Conservation (phyloP, 2,797 vertebrate species). For the Aeoliscus strigatus region DNA sequence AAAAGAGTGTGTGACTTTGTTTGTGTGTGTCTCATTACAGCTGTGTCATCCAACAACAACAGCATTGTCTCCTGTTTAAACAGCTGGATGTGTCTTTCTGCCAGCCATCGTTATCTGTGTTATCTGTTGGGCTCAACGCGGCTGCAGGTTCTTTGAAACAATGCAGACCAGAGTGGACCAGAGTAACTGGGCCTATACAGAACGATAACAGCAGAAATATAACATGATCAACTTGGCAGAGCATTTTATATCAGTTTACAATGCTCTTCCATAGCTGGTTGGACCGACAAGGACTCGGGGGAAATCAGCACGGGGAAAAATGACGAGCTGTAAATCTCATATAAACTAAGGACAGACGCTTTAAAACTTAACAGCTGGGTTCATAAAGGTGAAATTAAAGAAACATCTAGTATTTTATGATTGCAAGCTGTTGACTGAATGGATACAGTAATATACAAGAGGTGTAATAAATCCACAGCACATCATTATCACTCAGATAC, state of each 20-base stretch:
- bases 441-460: background rate
- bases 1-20: conserved; percentile 27
- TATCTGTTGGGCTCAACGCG: conserved; percentile 46
- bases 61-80: conserved; percentile 44
- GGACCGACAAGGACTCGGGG: too few species aligned
- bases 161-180: conserved; percentile 27
- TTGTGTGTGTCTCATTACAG: conserved; percentile 22
- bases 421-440: conserved; percentile 5
- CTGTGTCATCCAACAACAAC: conserved; percentile 49
- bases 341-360: conserved; percentile 5
- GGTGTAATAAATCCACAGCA: conserved; percentile 3
- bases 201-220: conserved; percentile 38
- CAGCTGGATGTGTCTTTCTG: conserved; percentile 48
- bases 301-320: background rate
- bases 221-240: conserved; percentile 43
- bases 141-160: conserved; percentile 48
- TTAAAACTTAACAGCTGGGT: conserved; percentile 10
- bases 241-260: conserved; percentile 42
- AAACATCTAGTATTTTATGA: conserved; percentile 3
- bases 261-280: too few species aligned
- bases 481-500: too few species aligned
- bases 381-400: conserved; percentile 13
- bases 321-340: conserved; percentile 24
- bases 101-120: conserved; percentile 41
- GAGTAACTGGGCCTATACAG: conserved; percentile 47